Conservation (phyloP, 2,113 vertebrate genomes). For the Engystomops pustulosus region DNA sequence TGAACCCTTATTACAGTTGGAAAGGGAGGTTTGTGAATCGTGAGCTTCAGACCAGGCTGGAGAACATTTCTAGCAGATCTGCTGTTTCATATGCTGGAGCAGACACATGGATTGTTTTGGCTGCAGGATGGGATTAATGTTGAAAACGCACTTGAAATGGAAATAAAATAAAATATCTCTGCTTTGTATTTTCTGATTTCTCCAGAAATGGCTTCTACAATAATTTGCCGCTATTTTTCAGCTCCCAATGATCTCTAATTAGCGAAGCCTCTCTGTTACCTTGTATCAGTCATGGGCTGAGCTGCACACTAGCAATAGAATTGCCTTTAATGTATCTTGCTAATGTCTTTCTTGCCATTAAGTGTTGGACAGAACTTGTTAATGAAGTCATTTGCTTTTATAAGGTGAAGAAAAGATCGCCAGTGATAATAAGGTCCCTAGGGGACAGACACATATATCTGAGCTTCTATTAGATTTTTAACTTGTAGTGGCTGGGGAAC, state of each 20-base stretch:
- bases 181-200: slow-evolving; percentile 1
- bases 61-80: neutral
- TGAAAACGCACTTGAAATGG: neutral
- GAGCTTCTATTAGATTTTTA: slow-evolving; percentile 49
- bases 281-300: slow-evolving; percentile 28
- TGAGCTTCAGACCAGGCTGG: neutral
- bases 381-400: slow-evolving; percentile 56
- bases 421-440: slow-evolving; percentile 54
- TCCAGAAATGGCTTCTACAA: slow-evolving; percentile 13
- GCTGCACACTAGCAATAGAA: slow-evolving; percentile 29
- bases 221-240: neutral
- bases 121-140: neutral
- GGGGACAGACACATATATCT: slow-evolving; percentile 48
- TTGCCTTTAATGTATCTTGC: slow-evolving; percentile 49
- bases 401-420: slow-evolving; percentile 51
- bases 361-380: slow-evolving; percentile 54
- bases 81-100: neutral
- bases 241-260: slow-evolving; percentile 36
- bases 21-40: neutral
- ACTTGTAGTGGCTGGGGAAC: slow-evolving; percentile 27
- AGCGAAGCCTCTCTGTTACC: slow-evolving; percentile 16
- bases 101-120: slow-evolving; percentile 5
- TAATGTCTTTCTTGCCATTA: slow-evolving; percentile 53
- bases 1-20: no score
- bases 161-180: slow-evolving; percentile 22